phyloP scores from a whole-genome alignment of 2,888 invertebrate species.

The Syrista parreyssii region DNA sequence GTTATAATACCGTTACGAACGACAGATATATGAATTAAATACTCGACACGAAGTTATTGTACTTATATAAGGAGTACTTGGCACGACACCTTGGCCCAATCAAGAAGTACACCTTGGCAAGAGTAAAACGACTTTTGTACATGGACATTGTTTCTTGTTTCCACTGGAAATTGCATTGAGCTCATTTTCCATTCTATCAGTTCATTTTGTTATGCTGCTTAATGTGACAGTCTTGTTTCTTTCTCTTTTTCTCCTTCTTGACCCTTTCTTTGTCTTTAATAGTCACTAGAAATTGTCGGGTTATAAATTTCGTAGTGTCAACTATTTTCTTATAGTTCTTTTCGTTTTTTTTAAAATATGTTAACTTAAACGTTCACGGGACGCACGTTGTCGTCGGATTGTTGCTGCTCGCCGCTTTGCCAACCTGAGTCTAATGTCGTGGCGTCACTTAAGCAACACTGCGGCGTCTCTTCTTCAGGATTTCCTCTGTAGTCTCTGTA shows the following conservation, averaged over 20 bases:
- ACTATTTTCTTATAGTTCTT: neutral
- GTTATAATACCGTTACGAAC: neutral
- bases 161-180: neutral
- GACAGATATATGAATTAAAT: slow-evolving; percentile 3
- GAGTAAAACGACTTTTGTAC: slow-evolving; percentile 57
- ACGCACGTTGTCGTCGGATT: slow-evolving; percentile 54
- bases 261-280: neutral
- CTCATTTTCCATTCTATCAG: neutral
- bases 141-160: slow-evolving; percentile 34
- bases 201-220: neutral
- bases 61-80: slow-evolving; percentile 1
- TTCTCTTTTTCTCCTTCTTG: neutral
- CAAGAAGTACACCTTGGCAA: slow-evolving; percentile 39
- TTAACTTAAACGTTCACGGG: slow-evolving; percentile 55
- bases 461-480: slow-evolving; percentile 58
- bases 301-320: neutral
- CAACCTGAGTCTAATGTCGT: slow-evolving; percentile 77
- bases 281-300: neutral
- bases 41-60: slow-evolving; percentile 1
- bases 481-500: slow-evolving; percentile 66
- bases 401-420: slow-evolving; percentile 71
- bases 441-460: slow-evolving; percentile 71
- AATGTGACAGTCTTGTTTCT: slow-evolving; percentile 11
- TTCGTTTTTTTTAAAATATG: neutral
- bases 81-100: neutral